phyloP scores from a whole-genome alignment of 2,797 vertebrate species.

The Sciurus carolinensis region DNA sequence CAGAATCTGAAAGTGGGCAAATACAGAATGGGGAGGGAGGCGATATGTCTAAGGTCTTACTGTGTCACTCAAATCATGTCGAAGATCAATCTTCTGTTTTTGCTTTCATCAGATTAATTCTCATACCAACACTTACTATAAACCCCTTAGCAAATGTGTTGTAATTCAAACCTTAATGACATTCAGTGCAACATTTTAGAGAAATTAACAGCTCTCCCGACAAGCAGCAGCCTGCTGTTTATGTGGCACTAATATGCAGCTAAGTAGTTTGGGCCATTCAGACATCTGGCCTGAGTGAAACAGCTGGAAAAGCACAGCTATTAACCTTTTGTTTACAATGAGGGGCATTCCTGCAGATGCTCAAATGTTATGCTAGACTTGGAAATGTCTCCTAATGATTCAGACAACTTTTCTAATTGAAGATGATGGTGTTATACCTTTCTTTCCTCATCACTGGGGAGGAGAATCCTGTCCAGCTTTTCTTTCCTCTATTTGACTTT shows the following conservation, averaged over 20 bases:
- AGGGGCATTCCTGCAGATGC: conserved; percentile 28
- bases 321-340: conserved; percentile 67
- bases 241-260: conserved; percentile 47
- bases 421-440: background rate
- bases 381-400: background rate
- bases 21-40: accelerated
- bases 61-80: background rate
- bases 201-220: conserved; percentile 63
- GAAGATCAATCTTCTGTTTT: background rate
- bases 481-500: background rate
- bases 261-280: conserved; percentile 69
- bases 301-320: conserved; percentile 64
- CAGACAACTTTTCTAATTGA: background rate
- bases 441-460: background rate
- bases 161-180: conserved; percentile 64
- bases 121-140: conserved; percentile 17
- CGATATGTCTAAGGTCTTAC: background rate
- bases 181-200: conserved; percentile 55
- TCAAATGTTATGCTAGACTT: background rate
- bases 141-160: conserved; percentile 35
- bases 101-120: background rate
- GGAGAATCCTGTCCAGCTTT: background rate
- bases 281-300: conserved; percentile 68
- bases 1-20: background rate
- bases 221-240: conserved; percentile 55